Conservation (phyloP, 2,797 vertebrate genomes). For the Peromyscus eremicus region DNA sequence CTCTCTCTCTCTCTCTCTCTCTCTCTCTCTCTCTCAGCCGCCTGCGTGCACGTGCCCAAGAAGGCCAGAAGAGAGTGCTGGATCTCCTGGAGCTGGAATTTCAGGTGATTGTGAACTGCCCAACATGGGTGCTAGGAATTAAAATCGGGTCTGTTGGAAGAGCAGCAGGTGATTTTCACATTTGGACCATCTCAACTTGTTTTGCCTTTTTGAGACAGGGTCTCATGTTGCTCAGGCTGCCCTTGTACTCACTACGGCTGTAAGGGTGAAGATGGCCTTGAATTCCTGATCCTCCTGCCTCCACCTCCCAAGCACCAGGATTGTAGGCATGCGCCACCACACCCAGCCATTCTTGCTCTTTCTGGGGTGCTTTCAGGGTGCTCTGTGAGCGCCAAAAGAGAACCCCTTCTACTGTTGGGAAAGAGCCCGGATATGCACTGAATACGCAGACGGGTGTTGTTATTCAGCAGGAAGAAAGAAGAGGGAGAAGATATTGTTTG, state of each 20-base stretch:
- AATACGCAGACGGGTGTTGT: slow-evolving; percentile 44
- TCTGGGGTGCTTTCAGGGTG: not conserved
- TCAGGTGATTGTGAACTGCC: not conserved
- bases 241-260: not conserved
- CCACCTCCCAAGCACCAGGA: not conserved
- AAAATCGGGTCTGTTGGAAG: not conserved
- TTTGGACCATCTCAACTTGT: not conserved
- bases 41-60: not conserved
- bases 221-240: not conserved
- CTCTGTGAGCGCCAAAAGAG: not conserved
- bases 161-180: not conserved
- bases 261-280: not conserved
- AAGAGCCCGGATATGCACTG: slow-evolving; percentile 49
- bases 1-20: not conserved
- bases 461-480: slow-evolving; percentile 79
- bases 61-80: not conserved
- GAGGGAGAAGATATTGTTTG: slow-evolving; percentile 81
- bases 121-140: not conserved
- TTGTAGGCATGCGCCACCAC: too few species aligned
- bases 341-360: not conserved
- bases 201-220: not conserved
- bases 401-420: not conserved
- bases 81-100: not conserved
- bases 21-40: not conserved
- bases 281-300: not conserved